Conservation (phyloP, 1,140 invertebrate genomes). For the Prorops nasuta region DNA sequence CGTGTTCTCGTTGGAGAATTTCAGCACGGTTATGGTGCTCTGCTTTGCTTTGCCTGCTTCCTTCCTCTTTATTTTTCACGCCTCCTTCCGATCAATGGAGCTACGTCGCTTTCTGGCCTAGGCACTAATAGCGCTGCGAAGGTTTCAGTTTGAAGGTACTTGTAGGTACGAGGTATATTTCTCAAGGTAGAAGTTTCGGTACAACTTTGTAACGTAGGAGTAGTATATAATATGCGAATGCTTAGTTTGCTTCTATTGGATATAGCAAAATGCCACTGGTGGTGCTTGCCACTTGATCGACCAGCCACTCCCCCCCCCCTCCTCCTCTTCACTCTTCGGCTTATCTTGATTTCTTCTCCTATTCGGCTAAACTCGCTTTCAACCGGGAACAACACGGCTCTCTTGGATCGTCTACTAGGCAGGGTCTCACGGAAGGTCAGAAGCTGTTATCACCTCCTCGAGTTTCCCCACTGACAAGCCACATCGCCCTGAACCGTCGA, state of each 20-base stretch:
- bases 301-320: too few relatives aligned
- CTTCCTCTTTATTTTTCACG: neutral
- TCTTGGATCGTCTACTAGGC: too few relatives aligned
- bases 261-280: too few relatives aligned
- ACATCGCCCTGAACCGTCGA: constrained; percentile 40
- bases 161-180: constrained; percentile 55
- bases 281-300: too few relatives aligned
- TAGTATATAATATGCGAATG: too few relatives aligned
- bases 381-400: too few relatives aligned
- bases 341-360: neutral
- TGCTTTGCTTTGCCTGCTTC: constrained; percentile 5
- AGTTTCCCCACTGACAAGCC: constrained; percentile 44
- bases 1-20: too few relatives aligned
- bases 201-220: too few relatives aligned
- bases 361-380: too few relatives aligned
- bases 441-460: constrained; percentile 54
- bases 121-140: constrained; percentile 54
- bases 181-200: constrained; percentile 43
- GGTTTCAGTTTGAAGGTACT: constrained; percentile 53
- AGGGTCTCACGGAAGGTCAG: constrained; percentile 52
- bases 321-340: neutral
- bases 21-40: too few relatives aligned
- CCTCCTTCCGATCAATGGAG: constrained; percentile 12
- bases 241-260: too few relatives aligned
- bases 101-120: constrained; percentile 34